Conservation (phyloP, 2,888 invertebrate genomes). For the Eristalinus sepulchralis region DNA sequence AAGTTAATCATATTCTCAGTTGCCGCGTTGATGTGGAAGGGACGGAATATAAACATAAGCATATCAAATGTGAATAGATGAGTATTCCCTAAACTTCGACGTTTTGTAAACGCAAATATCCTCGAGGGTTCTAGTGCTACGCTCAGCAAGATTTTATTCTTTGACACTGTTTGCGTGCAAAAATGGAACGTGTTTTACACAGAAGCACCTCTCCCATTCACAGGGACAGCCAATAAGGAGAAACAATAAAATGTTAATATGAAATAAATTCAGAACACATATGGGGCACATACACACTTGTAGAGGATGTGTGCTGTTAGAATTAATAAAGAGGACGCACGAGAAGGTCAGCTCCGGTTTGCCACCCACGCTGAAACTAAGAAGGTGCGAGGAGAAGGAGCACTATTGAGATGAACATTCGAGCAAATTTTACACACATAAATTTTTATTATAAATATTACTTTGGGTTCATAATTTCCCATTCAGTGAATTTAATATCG, state of each 20-base stretch:
- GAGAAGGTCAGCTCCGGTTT: not conserved
- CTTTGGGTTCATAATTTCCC: conserved; percentile 34
- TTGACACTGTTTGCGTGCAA: conserved; percentile 22
- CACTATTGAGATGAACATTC: conserved; percentile 20
- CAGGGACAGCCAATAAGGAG: conserved; percentile 14
- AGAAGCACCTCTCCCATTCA: not conserved
- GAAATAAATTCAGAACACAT: conserved; percentile 17
- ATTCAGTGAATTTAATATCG: conserved; percentile 25
- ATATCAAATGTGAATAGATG: conserved; percentile 29
- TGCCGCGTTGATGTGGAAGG: conserved; percentile 1
- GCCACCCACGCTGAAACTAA: not conserved
- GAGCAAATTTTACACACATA: conserved; percentile 43
- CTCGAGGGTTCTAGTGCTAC: conserved; percentile 21
- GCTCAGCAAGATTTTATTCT: conserved; percentile 18
- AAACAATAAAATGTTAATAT: conserved; percentile 44
- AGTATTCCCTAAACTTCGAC: conserved; percentile 25
- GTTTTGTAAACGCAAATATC: conserved; percentile 31
- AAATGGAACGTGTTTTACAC: not conserved
- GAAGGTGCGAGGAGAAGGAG: conserved; percentile 15
- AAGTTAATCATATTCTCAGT: conserved; percentile 52
- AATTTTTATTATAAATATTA: conserved; percentile 46
- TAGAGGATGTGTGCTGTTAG: not conserved
- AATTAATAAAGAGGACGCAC: conserved; percentile 11
- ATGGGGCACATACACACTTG: not conserved
- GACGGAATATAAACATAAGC: conserved; percentile 22